Base-by-base conservation (phyloP, 2,797 vertebrate genomes). In the Astyanax mexicanus region DNA sequence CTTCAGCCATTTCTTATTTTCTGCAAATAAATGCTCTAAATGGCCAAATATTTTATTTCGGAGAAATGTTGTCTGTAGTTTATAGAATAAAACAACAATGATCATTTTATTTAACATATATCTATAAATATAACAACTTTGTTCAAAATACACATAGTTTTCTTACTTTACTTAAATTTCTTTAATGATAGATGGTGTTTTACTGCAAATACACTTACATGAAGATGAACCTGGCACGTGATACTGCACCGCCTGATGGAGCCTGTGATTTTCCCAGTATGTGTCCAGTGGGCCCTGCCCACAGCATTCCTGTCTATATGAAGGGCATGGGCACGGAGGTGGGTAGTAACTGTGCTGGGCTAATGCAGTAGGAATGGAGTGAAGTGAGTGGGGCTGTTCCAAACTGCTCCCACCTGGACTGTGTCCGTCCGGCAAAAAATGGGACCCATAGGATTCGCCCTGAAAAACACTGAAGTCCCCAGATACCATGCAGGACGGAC, bases 341-440 rank as follows among this genome's bases (percentile, higher is more conserved):
- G 89, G 19, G 7, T 85, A 88, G 54, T 90, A 90, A 81, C 87
- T 85, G 2, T 78, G 82, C 4, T 85, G 19, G 40, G 79, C 69
- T 0, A 79, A 81, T 0, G 86, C 85, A 0, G 88, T 89, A 0
- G 88, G 90, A 69, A 90, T 89, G 67, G 93, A 94, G 84, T 69
- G 92, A 38, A 95, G 85, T 0, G 93, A 93, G 3, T 76, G 82
- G 0, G 93, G 93, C 84, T 88, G 92, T 83, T 95, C 93, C 15
- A 95, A 71, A 82, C 85, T 91, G 44, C 37, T 75, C n/a, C 83
- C 44, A 4, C 75, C 73, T 37, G 64, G 32, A 84, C 86, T 86
- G 70, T 86, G 75, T 1, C 76, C 62, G 27, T 85, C 64, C 0
- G 86, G 83, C 3, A 87, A 81, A 3, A 89, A 86, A 17, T 52